phyloP scores from a whole-genome alignment of 2,113 vertebrate species.

The Lucifuga dentata region DNA sequence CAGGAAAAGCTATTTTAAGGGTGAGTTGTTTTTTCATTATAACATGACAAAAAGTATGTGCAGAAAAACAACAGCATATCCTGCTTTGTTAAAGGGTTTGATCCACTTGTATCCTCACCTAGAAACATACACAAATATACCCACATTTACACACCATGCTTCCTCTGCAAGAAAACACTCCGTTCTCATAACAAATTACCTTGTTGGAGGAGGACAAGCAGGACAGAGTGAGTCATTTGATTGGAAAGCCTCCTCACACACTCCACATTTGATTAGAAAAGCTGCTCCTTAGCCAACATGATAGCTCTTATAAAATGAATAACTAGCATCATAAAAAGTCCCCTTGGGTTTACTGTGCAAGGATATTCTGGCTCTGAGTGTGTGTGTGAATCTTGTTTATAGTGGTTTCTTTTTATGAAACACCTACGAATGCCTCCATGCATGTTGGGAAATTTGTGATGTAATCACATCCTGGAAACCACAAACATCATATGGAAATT shows the following conservation, averaged over 20 bases:
- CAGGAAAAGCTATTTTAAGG: constrained; percentile 54
- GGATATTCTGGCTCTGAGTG: constrained; percentile 35
- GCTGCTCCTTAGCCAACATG: constrained; percentile 36
- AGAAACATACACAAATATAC: neutral
- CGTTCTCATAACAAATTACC: constrained; percentile 11
- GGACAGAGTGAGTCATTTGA: constrained; percentile 49
- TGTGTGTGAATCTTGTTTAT: constrained; percentile 26
- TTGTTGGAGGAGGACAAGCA: constrained; percentile 36
- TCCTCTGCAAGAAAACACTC: constrained; percentile 23
- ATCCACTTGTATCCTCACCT: neutral
- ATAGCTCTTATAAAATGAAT: constrained; percentile 64
- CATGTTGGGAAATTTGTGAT: constrained; percentile 27
- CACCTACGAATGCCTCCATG: constrained; percentile 48
- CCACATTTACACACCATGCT: neutral
- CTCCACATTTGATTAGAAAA: constrained; percentile 62
- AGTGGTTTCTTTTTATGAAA: constrained; percentile 26
- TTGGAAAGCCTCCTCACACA: constrained; percentile 35
- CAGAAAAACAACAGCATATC: constrained; percentile 31
- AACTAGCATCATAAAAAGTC: constrained; percentile 63
- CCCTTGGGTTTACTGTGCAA: constrained; percentile 67
- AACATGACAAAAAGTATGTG: constrained; percentile 35
- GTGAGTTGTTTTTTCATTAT: constrained; percentile 23
- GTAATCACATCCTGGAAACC: constrained; percentile 1
- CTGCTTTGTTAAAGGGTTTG: constrained; percentile 15
- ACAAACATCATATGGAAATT: constrained; percentile 1